These are phyloP conservation scores for Contarinia nasturtii DNA, from an alignment of 1,140 invertebrate genomes.

Conservation along the genomic window DNA sequence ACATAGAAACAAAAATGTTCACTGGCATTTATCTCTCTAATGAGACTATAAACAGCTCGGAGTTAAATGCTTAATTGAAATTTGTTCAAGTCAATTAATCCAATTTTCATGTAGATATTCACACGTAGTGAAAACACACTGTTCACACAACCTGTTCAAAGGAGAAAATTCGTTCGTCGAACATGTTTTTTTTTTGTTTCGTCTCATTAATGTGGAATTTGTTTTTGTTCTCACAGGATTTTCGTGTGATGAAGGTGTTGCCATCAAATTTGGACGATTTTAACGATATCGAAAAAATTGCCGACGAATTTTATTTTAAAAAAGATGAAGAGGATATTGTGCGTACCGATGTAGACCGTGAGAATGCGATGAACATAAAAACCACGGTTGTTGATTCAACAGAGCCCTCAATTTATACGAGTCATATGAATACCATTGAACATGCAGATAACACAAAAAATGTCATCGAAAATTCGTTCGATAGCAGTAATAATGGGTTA, in stretches of 20 bases:
- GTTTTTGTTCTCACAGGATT: slow-evolving; percentile 3
- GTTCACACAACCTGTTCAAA: no score
- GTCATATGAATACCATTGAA: neutral
- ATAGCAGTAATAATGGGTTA: no score
- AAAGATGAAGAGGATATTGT: neutral
- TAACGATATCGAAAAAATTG: slow-evolving; percentile 3
- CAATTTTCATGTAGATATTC: no score
- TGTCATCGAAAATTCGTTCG: no score
- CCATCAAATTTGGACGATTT: slow-evolving; percentile 3
- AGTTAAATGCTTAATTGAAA: neutral
- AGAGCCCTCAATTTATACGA: neutral
- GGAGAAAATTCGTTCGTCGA: no score
- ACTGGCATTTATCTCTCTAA: no score
- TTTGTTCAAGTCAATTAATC: no score
- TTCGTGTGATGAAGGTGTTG: slow-evolving; percentile 4
- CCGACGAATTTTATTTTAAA: slow-evolving; percentile 3
- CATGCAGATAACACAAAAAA: no score
- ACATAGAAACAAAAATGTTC: no score
- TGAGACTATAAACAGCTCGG: no score
- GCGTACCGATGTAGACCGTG: neutral
- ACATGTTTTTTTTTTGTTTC: neutral
- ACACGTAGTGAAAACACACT: no score
- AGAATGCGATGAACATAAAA: neutral
- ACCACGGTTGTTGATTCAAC: neutral
- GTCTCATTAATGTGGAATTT: neutral